Percentiles rank a stretch among this genome's conserved stretches.
Evolutionary conservation across 2,888 invertebrate genomes (phyloP).

Genomic region (Ophonus ardosiacus): DNA sequence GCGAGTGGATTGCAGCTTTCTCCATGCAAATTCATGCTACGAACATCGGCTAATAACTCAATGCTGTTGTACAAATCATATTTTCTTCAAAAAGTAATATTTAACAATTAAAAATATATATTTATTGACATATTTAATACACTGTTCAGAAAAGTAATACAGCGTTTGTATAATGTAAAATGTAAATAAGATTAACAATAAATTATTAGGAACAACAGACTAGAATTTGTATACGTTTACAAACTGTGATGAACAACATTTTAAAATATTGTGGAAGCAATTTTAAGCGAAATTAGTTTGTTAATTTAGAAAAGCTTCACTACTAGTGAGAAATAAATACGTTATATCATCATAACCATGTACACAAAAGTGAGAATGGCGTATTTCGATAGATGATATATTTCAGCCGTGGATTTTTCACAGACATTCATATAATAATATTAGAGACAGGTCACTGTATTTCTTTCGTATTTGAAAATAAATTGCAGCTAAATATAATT

Average conservation of each 20-base stretch:
- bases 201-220: conserved; percentile 61
- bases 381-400: not conserved
- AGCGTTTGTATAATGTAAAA: conserved; percentile 47
- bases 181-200: conserved; percentile 60
- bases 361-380: not conserved
- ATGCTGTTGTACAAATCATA: conserved; percentile 81
- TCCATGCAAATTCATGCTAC: conserved; percentile 86
- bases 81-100: conserved; percentile 55
- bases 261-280: conserved; percentile 60
- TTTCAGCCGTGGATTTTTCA: too few relatives aligned
- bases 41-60: conserved; percentile 85
- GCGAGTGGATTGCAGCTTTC: conserved; percentile 83
- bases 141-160: conserved; percentile 44
- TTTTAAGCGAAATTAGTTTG: conserved; percentile 50
- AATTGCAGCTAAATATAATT: not conserved
- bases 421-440: too few relatives aligned
- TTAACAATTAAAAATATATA: conserved; percentile 61
- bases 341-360: not conserved
- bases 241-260: conserved; percentile 49
- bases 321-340: not conserved
- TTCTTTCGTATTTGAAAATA: not conserved
- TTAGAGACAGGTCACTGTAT: not conserved
- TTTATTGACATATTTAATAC: conserved; percentile 57
- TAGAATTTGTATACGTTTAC: conserved; percentile 50
- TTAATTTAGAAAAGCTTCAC: conserved; percentile 24